Evolutionary conservation across 2,888 invertebrate genomes (phyloP).

Genomic region (Subacronicta megacephala): DNA sequence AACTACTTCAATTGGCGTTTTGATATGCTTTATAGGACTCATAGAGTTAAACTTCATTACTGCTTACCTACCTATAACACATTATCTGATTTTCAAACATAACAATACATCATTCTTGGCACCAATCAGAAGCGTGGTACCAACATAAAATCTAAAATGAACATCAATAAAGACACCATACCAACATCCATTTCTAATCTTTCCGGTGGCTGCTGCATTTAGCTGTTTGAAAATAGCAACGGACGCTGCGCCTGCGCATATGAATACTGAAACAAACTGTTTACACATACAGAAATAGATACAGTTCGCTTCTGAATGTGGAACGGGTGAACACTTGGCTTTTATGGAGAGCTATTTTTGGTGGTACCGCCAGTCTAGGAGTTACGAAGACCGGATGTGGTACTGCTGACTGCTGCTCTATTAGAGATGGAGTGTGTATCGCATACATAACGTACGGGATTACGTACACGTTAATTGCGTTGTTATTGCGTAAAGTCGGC

Average conservation of each 20-base stretch:
- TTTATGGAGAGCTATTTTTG: slow-evolving; percentile 77
- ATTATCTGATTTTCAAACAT: slow-evolving; percentile 1
- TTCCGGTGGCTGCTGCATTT: slow-evolving; percentile 82
- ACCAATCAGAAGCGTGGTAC: slow-evolving; percentile 6
- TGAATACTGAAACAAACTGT: slow-evolving; percentile 72
- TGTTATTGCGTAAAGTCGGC: background rate
- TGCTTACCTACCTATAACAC: background rate
- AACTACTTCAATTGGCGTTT: no score
- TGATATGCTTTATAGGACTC: background rate
- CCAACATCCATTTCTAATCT: slow-evolving; percentile 66
- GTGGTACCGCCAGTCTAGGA: slow-evolving; percentile 39
- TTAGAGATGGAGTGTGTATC: background rate
- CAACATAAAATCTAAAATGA: slow-evolving; percentile 34
- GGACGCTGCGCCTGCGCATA: slow-evolving; percentile 72
- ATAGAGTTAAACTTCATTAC: background rate
- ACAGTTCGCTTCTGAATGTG: slow-evolving; percentile 75
- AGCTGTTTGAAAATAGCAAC: slow-evolving; percentile 79
- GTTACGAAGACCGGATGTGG: slow-evolving; percentile 37
- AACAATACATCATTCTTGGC: slow-evolving; percentile 24
- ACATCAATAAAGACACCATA: slow-evolving; percentile 56
- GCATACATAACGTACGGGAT: background rate
- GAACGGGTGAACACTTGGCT: slow-evolving; percentile 75
- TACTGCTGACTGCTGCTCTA: background rate
- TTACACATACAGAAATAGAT: slow-evolving; percentile 76
- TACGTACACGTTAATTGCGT: background rate